Evolutionary conservation across 64 coral and sea anemone species (phyloP).

Genomic region (Anthopleura sola): DNA sequence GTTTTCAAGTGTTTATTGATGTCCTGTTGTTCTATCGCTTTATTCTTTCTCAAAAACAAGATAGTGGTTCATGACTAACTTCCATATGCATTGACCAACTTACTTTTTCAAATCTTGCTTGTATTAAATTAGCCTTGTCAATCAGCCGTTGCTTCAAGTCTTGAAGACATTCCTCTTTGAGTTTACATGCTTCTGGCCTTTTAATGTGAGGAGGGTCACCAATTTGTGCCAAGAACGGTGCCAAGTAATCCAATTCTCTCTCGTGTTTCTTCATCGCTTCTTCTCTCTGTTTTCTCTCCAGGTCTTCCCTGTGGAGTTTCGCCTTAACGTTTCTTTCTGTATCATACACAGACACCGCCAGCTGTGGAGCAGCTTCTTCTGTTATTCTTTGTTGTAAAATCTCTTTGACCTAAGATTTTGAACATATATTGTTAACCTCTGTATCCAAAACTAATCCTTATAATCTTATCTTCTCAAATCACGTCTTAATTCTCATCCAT

Average conservation of each 20-base stretch:
- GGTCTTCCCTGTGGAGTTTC: constrained; percentile 84
- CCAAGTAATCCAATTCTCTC: constrained; percentile 88
- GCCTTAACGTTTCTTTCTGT: constrained; percentile 98
- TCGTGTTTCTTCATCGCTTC: constrained; percentile 99
- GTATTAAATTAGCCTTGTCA: constrained; percentile 96
- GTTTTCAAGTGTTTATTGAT: too few species aligned
- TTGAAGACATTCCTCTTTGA: constrained; percentile 97
- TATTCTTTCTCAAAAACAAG: too few species aligned
- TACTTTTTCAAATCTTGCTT: constrained; percentile 98
- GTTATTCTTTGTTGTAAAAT: constrained; percentile 90
- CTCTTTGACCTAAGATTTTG: constrained; percentile 65
- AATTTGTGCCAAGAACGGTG: constrained; percentile 97
- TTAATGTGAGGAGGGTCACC: constrained; percentile 90
- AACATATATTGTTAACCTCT: background rate
- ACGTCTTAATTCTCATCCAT: too few species aligned
- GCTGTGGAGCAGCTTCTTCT: constrained; percentile 83
- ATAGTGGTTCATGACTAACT: too few species aligned
- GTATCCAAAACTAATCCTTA: too few species aligned
- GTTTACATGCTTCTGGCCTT: constrained; percentile 78
- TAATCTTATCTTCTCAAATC: too few species aligned
- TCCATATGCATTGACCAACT: background rate
- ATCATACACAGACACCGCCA: constrained; percentile 93
- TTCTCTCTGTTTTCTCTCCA: constrained; percentile 86
- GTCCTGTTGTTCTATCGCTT: too few species aligned
- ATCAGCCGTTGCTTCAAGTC: constrained; percentile 93